Evolutionary conservation across 2,113 vertebrate species (phyloP).

Genomic region (Peromyscus leucopus): DNA sequence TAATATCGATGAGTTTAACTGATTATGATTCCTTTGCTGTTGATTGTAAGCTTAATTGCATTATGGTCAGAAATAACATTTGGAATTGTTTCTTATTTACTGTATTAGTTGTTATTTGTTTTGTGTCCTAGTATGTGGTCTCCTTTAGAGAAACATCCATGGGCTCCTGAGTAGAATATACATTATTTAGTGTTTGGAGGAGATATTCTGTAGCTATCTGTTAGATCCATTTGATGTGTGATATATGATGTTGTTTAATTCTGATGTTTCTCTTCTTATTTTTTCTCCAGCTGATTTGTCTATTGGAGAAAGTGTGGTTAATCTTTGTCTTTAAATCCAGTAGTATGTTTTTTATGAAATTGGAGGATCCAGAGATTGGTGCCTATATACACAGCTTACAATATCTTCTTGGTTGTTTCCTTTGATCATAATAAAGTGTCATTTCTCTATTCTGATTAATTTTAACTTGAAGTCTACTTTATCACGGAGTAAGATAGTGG

Average conservation of each 20-base stretch:
- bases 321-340: neutral
- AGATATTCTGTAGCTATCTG: neutral
- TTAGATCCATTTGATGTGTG: neutral
- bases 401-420: neutral
- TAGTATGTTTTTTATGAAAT: neutral
- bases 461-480: neutral
- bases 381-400: neutral
- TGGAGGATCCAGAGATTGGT: neutral
- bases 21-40: neutral
- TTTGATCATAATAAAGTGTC: neutral
- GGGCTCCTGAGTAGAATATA: neutral
- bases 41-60: neutral
- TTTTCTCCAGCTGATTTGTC: neutral
- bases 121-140: neutral
- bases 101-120: neutral
- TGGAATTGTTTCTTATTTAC: neutral
- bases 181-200: neutral
- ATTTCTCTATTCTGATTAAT: neutral
- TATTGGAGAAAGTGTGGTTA: neutral
- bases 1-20: neutral
- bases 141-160: neutral
- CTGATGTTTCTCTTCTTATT: neutral
- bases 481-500: neutral
- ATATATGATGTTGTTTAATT: neutral
- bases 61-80: neutral